Percentiles rank a stretch among this genome's conserved stretches.
Conservation (phyloP, 2,113 vertebrate species). For the Brachirus orientalis region DNA sequence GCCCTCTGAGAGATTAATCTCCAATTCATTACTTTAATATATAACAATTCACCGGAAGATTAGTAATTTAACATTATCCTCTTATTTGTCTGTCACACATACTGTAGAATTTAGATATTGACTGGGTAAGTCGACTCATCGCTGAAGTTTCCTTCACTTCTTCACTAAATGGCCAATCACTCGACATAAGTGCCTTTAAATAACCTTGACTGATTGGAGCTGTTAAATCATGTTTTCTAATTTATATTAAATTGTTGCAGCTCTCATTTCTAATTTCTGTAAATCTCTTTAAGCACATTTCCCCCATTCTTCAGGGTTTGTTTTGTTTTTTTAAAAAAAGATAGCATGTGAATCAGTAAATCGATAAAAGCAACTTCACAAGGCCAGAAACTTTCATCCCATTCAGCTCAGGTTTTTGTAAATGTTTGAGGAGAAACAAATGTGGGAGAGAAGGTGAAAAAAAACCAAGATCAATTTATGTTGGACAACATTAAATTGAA, state of each 20-base stretch:
- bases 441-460: background rate
- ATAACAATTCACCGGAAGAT: background rate
- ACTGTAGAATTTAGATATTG: too few relatives aligned
- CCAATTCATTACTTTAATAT: too few relatives aligned
- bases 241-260: background rate
- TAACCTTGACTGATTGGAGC: background rate
- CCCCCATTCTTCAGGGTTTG: background rate
- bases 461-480: background rate
- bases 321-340: background rate
- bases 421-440: background rate
- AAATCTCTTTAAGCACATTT: too few relatives aligned
- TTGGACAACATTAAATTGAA: too few relatives aligned
- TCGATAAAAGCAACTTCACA: background rate
- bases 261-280: background rate
- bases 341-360: background rate
- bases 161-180: background rate
- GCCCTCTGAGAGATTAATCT: background rate
- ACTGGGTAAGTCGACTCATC: too few relatives aligned
- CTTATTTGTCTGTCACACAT: background rate
- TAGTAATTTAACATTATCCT: constrained; percentile 3
- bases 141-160: too few relatives aligned
- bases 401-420: background rate
- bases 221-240: constrained; percentile 1
- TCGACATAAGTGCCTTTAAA: constrained; percentile 9
- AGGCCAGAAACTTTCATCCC: background rate